phyloP scores from a whole-genome alignment of 2,113 vertebrate genomes.

The Tylochromis polylepis region DNA sequence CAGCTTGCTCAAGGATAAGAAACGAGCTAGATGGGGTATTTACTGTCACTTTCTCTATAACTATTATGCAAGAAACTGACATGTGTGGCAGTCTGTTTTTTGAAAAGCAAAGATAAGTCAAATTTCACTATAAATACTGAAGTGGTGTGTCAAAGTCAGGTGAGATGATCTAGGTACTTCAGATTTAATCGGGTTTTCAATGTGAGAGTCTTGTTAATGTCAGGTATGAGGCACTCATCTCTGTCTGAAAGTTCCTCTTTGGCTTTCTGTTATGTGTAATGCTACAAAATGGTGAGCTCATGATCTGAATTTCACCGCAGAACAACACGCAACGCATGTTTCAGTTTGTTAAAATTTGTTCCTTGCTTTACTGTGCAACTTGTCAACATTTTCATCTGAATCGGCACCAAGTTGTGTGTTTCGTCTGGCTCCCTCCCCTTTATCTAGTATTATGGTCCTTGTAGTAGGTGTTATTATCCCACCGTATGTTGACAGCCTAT shows the following conservation, averaged over 20 bases:
- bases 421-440: slow-evolving; percentile 13
- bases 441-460: slow-evolving; percentile 23
- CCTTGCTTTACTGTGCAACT: not conserved
- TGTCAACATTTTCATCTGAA: slow-evolving; percentile 15
- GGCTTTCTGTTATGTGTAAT: not conserved
- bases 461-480: slow-evolving; percentile 66
- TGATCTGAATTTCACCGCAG: not conserved
- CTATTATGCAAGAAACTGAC: not conserved
- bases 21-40: not conserved
- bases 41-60: not conserved
- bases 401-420: slow-evolving; percentile 20
- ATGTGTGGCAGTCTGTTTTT: not conserved
- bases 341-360: not conserved
- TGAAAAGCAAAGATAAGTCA: not conserved
- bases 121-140: not conserved
- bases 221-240: not conserved
- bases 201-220: not conserved
- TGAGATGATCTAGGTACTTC: not conserved
- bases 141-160: not conserved
- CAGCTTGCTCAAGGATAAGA: not conserved
- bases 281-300: not conserved
- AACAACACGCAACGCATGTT: not conserved
- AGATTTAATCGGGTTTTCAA: not conserved
- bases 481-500: slow-evolving; percentile 68
- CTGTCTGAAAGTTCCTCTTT: not conserved